Base-by-base conservation (phyloP, 2,888 invertebrate genomes). In the Itoplectis maculator region DNA sequence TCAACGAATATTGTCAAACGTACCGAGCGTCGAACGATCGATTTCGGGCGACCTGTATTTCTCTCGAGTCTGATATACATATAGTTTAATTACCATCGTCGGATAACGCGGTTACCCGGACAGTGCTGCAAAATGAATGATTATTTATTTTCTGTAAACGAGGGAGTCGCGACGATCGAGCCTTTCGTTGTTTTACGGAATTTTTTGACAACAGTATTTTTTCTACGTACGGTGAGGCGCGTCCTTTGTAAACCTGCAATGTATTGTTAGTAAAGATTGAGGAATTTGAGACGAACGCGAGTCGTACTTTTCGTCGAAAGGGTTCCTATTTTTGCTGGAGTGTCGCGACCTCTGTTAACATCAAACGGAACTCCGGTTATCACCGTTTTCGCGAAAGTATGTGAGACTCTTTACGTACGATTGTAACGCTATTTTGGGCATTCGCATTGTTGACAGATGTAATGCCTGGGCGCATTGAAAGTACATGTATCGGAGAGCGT, bases 191-290 rank as follows among this genome's bases (percentile, higher is more conserved):
- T 76, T 79, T 82, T 56, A 72, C 40, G 51, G 40, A 63, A 61
- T 76, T 79, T 86, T 83, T 75, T 73, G 75, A 81, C 75, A 75
- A 82, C 84, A 85, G 84, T 85, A 84, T 84, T 86, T 86, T 87
- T 83, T 85, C 68, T 76, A 82, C 72, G 68, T 35, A 78, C 18
- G 63, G 35, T 29, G 72, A 68, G 47, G 20, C 45, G 51, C 56
- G 75, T 72, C 68, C 47, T 79, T 70, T 82, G 42, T 74, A 72
- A 45, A 72, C 29, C 23, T 72, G 20, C 40, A 69, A 40, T 69
- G 18, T 69, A 69, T 51, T 68, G 40, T 68, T 54, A 69, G 54
- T 37, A 54, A 13, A 69, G 37, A 69, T 42, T 29, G 61, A 56
- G 23, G 11, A 23, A 72, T 69, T 42, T 45, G 51, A 56, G 56